phyloP scores from a whole-genome alignment of 92 coral and sea anemone genomes.

The Palythoa heliodiscus region DNA sequence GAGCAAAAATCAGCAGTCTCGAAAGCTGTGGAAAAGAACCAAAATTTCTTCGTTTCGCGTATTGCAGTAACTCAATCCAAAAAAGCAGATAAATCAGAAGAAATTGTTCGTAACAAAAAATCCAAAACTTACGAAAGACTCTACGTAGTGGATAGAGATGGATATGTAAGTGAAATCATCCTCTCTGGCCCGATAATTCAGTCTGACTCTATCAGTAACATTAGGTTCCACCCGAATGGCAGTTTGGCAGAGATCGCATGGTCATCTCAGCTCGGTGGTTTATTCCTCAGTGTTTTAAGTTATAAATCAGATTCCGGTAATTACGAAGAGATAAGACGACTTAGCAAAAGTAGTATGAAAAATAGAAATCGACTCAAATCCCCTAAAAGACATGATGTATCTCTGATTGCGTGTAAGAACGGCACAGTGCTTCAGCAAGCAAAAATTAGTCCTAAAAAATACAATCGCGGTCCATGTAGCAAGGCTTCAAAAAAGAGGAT shows the following conservation, averaged over 20 bases:
- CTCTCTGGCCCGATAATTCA: background rate
- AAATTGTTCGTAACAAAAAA: background rate
- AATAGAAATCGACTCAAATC: background rate
- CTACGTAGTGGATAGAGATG: constrained; percentile 19
- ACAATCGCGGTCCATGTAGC: background rate
- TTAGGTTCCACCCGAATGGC: constrained; percentile 21
- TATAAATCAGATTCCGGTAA: constrained; percentile 5
- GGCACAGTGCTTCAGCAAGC: constrained; percentile 13
- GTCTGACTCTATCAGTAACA: background rate
- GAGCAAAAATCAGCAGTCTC: background rate
- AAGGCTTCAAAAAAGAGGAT: background rate
- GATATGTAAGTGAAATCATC: constrained; percentile 11
- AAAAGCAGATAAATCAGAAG: background rate
- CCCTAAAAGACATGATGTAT: background rate
- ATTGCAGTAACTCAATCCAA: background rate
- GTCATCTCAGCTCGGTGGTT: background rate
- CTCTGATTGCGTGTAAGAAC: constrained; percentile 27
- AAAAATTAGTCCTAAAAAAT: background rate
- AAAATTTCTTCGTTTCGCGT: background rate
- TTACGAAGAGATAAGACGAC: constrained; percentile 28
- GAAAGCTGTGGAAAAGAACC: background rate
- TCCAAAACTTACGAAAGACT: constrained; percentile 11
- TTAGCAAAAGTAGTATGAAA: background rate
- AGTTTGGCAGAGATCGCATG: constrained; percentile 34
- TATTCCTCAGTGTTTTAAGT: constrained; percentile 8